Evolutionary conservation across 2,888 invertebrate species (phyloP), one percentile per base, ranked within the genome.

Genomic region (Leptinotarsa peninsularis): DNA sequence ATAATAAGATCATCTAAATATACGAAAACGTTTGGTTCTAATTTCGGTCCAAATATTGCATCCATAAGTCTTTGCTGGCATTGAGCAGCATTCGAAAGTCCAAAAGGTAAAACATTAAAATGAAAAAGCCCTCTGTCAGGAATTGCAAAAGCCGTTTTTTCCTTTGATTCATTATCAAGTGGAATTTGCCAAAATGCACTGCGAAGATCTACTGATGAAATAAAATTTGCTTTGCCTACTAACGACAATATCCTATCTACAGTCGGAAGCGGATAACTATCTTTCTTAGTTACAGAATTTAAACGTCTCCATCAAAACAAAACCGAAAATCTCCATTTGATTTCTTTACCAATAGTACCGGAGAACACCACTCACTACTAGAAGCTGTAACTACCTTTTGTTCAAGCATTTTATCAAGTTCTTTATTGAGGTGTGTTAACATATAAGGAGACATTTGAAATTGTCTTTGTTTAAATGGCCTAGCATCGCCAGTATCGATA

Each of bases 1-100:
- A 75, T 66, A 5, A 77, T 75, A 4, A 83, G 69, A 71, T 81
- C 82, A 67, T 83, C 82, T 10, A 82, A 66, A 70, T 79, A 78
- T 7, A 67, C 71, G 49, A 78, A 79, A 1, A 78, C 33, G 23
- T 66, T 66, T 21, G 27, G 27, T 27, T 27, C 27, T 27, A 27
- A 27, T 27, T 27, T 5, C 27, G 27, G 27, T 27, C 5, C 27
- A 27, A 27, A 27, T 27, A 27, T 27, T 27, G 27, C 27, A 27
- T 27, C 27, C 27, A 27, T 27, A 27, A 27, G 27, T 27, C 27
- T 27, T 27, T 27, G 27, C 27, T 27, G 27, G 27, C 27, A 27
- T 27, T 27, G 27, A 27, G 27, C 4, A 27, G 27, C 27, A 27
- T 27, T 27, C 27, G 5, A 27, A 3, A 27, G 27, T 5, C 27